Evolutionary conservation across 1,140 invertebrate genomes (phyloP).

Genomic region (Neodiprion lecontei): DNA sequence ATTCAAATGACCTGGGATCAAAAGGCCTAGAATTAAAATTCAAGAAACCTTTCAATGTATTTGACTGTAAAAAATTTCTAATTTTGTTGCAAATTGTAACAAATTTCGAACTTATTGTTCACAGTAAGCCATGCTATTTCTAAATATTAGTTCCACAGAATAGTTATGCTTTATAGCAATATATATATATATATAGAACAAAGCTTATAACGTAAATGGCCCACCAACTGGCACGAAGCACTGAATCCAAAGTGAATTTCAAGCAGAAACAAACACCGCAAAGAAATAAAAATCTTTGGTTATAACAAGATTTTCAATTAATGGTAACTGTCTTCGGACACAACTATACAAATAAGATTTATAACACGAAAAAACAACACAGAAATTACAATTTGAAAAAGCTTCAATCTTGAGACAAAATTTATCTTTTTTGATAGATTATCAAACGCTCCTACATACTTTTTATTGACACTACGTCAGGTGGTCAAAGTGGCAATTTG

Average conservation of each 20-base stretch:
- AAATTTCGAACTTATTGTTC: too few species aligned
- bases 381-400: background rate
- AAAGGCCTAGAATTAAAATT: too few species aligned
- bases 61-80: too few species aligned
- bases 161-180: background rate
- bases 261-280: background rate
- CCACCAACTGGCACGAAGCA: constrained; percentile 9
- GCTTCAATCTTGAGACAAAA: too few species aligned
- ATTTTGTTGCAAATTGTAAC: too few species aligned
- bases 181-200: background rate
- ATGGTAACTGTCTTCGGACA: background rate
- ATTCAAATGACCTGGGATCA: too few species aligned
- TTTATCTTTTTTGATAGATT: too few species aligned
- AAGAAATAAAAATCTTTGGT: background rate
- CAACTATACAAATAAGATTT: constrained; percentile 16
- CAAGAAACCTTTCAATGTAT: too few species aligned
- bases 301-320: background rate
- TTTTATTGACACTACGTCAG: too few species aligned
- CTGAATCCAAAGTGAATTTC: background rate
- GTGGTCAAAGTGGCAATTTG: too few species aligned
- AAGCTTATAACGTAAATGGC: background rate
- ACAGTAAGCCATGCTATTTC: background rate
- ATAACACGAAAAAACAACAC: constrained; percentile 18
- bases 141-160: background rate
- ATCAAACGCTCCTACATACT: too few species aligned